These are phyloP conservation scores for Pyrochroa serraticornis DNA, from an alignment of 2,888 invertebrate species.

Conservation along the genomic window DNA sequence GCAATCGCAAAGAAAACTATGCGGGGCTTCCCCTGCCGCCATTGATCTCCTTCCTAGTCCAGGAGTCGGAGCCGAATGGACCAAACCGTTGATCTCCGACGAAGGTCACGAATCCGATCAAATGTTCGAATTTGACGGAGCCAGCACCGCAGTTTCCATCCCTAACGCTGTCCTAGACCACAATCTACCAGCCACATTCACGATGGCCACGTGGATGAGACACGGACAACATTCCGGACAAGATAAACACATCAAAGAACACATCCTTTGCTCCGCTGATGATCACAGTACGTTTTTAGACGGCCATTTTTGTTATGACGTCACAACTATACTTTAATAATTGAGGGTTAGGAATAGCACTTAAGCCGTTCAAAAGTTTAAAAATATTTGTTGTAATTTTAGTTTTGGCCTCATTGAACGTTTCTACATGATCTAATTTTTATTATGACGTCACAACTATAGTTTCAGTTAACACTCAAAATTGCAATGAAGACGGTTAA, in stretches of 20 bases:
- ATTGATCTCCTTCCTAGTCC: conserved; percentile 87
- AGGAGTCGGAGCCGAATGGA: conserved; percentile 80
- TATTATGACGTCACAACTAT: background rate
- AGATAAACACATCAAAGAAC: conserved; percentile 93
- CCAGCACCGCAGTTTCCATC: conserved; percentile 83
- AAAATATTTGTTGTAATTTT: background rate
- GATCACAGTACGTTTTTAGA: conserved; percentile 83
- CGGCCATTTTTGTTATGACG: too few species aligned
- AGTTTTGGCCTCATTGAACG: background rate
- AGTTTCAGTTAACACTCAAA: too few species aligned
- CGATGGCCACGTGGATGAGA: conserved; percentile 93
- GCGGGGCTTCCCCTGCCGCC: conserved; percentile 83
- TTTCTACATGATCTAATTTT: background rate
- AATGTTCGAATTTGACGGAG: conserved; percentile 95
- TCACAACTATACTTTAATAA: too few species aligned
- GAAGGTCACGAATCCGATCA: conserved; percentile 85
- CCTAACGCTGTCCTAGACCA: conserved; percentile 79
- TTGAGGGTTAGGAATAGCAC: too few species aligned
- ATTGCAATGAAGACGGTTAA: too few species aligned
- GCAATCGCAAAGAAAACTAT: conserved; percentile 82
- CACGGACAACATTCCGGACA: conserved; percentile 81
- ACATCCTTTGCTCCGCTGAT: conserved; percentile 95
- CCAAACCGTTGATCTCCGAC: conserved; percentile 80
- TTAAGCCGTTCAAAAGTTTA: background rate
- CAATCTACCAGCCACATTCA: conserved; percentile 81